These are phyloP conservation scores for Aplochiton taeniatus DNA, from an alignment of 2,797 vertebrate species.

Conservation along the genomic window DNA sequence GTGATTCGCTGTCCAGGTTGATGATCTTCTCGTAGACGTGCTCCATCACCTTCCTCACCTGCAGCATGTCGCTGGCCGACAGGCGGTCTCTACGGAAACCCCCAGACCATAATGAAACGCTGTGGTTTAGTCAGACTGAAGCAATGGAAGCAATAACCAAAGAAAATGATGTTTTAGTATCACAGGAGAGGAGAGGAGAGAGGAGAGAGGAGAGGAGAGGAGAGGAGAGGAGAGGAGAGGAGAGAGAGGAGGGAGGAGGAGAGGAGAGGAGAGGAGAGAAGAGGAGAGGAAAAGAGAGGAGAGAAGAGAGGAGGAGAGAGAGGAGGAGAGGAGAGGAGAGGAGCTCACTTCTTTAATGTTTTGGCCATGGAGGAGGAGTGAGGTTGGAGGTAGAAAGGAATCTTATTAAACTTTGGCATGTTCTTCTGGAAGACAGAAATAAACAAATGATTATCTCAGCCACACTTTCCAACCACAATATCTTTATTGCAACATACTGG, in stretches of 20 bases:
- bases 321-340: neutral
- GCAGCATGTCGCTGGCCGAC: constrained; percentile 88
- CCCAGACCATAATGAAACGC: neutral
- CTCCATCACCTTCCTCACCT: constrained; percentile 88
- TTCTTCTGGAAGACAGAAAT: constrained; percentile 77
- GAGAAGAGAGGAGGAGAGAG: too few species aligned
- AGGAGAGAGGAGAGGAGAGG: too few species aligned
- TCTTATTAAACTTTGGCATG: constrained; percentile 93
- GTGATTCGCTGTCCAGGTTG: constrained; percentile 85
- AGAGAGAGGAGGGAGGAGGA: too few species aligned
- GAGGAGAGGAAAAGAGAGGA: too few species aligned
- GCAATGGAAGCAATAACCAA: neutral
- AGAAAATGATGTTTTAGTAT: neutral
- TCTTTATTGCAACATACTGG: too few species aligned
- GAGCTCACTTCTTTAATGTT: constrained; percentile 87
- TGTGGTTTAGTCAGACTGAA: too few species aligned
- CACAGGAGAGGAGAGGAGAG: too few species aligned
- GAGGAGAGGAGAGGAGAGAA: too few species aligned
- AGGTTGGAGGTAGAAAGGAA: constrained; percentile 91
- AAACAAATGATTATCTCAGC: neutral
- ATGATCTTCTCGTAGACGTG: constrained; percentile 89
- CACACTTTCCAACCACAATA: too few species aligned
- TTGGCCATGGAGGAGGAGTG: constrained; percentile 89
- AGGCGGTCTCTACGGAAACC: constrained; percentile 74
- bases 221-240: too few species aligned